These are phyloP conservation scores for Globia sparganii DNA, from an alignment of 2,888 invertebrate genomes.

Conservation along the genomic window DNA sequence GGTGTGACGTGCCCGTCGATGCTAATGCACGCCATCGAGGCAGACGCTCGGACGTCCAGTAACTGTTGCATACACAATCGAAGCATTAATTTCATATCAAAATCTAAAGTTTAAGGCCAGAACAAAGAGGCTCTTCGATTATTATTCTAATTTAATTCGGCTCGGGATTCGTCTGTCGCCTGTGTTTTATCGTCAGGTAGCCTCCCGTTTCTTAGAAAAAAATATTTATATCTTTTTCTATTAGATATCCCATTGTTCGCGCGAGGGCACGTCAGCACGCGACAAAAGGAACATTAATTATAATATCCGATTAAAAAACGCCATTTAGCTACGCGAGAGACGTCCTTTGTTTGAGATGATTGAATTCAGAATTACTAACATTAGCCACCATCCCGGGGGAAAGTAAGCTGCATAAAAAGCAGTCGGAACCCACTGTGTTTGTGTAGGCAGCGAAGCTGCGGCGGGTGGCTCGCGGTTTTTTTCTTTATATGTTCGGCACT, in stretches of 20 bases:
- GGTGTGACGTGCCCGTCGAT: constrained; percentile 11
- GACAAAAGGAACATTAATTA: constrained; percentile 91
- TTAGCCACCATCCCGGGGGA: constrained; percentile 83
- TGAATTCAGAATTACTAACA: constrained; percentile 89
- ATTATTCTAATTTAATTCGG: constrained; percentile 88
- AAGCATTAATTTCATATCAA: constrained; percentile 68
- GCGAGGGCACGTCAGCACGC: constrained; percentile 90
- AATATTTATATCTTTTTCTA: constrained; percentile 89
- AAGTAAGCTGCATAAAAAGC: constrained; percentile 74
- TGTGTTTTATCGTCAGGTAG: constrained; percentile 90
- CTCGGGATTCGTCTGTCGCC: constrained; percentile 83
- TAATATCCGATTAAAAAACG: constrained; percentile 91
- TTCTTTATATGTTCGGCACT: constrained; percentile 68
- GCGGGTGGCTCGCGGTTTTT: constrained; percentile 69
- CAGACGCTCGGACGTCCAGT: constrained; percentile 47
- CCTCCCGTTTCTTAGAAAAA: constrained; percentile 88
- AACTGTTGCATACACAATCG: constrained; percentile 63
- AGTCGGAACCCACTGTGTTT: constrained; percentile 74
- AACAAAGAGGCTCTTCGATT: constrained; percentile 83
- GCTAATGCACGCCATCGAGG: constrained; percentile 48
- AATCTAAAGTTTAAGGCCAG: constrained; percentile 69
- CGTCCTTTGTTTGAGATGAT: constrained; percentile 89
- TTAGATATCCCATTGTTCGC: constrained; percentile 90
- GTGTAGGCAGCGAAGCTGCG: constrained; percentile 69
- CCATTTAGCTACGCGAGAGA: constrained; percentile 89